phyloP scores from a whole-genome alignment of 2,797 vertebrate genomes.

The Taeniopygia guttata region DNA sequence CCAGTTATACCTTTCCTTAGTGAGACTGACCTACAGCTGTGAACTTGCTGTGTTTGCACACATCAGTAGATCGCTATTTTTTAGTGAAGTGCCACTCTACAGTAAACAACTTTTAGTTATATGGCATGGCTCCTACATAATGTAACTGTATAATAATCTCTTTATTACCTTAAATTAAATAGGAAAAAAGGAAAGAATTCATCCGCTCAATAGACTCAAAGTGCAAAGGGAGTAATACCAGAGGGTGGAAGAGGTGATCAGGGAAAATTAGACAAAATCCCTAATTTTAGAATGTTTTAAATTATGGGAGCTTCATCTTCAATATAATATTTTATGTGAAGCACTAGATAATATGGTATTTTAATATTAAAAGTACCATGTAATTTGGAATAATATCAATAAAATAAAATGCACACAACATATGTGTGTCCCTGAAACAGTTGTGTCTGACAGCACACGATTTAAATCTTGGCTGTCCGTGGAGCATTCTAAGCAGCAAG shows the following conservation, averaged over 20 bases:
- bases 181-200: background rate
- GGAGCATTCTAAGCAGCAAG: constrained; percentile 6
- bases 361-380: background rate
- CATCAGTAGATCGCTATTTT: background rate
- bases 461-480: background rate
- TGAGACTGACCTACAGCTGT: background rate
- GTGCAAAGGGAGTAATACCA: background rate
- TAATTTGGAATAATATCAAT: background rate
- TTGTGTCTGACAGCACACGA: background rate
- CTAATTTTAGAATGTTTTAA: background rate
- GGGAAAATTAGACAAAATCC: background rate
- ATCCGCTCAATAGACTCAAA: background rate
- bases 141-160: background rate
- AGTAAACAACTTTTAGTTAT: background rate
- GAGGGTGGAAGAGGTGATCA: background rate
- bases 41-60: background rate
- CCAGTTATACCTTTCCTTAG: background rate
- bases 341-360: background rate
- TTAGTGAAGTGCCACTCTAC: background rate
- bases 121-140: background rate
- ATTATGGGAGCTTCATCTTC: background rate
- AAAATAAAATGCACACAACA: background rate
- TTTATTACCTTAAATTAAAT: background rate
- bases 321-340: background rate
- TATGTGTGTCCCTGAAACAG: background rate